Base-by-base conservation (phyloP, 2,113 vertebrate species). In the Merops nubicus region DNA sequence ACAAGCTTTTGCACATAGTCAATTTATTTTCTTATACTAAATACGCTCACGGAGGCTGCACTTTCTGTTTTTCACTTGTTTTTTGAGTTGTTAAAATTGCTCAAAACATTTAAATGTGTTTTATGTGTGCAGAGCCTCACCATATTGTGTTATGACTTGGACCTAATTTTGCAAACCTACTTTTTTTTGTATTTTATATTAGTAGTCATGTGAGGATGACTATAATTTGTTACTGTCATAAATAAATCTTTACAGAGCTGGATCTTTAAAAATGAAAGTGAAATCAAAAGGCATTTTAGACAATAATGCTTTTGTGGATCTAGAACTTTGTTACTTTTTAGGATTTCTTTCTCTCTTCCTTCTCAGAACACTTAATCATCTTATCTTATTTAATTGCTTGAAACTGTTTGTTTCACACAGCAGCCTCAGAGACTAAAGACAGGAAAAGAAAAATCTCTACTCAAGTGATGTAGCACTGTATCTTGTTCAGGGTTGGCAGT, bases 131-230 rank as follows among this genome's bases (percentile, higher is more conserved):
- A 91, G 22, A 79, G 36, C 36, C 36, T 89, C 50, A 90, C 31
- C 42, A 62, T 53, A 50, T 11, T 80, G 19, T 76, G 88, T 60
- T 88, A 33, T 45, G 36, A 88, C 64, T 79, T 93, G 72, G 53
- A 88, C n/a, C 40, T 79, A 40, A 60, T 88, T 90, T 88, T 85
- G 31, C 65, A 89, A 94, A 28, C 26, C 57, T 85, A 4, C 14
- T 77, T 80, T 77, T 85, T 59, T 91, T 91, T 79, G 90, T 86
- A 53, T 85, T 92, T 92, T 93, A 60, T 68, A 72, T 82, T 89
- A 72, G 26, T 42, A 85, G 75, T 88, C 85, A 76, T 60, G 25
- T 65, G 40, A 17, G 12, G 45, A 57, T 91, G 69, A 85, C 48
- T 74, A 17, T 59, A 81, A 84, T 67, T 85, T 40, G n/a, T 85